These are phyloP conservation scores for Heliconius congener DNA, from an alignment of 1,140 invertebrate genomes.

Conservation along the genomic window DNA sequence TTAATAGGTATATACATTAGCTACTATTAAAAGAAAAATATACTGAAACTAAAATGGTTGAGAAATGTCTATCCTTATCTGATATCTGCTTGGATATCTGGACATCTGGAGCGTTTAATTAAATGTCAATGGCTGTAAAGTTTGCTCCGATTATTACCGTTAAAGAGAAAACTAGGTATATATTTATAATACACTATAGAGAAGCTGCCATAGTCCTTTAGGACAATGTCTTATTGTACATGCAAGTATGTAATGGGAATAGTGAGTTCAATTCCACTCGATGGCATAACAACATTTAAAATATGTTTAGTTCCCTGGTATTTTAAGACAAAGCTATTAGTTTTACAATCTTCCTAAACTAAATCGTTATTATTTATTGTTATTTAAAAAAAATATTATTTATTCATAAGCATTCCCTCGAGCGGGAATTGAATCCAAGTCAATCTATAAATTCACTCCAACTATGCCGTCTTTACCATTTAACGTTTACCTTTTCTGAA, in stretches of 20 bases:
- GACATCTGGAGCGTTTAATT: background rate
- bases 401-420: too few species aligned
- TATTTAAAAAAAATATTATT: too few species aligned
- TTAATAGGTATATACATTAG: too few species aligned
- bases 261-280: background rate
- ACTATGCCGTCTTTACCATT: background rate
- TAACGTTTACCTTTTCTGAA: background rate
- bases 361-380: too few species aligned
- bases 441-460: too few species aligned
- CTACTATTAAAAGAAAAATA: too few species aligned
- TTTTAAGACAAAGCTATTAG: background rate
- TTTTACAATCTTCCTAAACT: background rate
- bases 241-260: background rate
- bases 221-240: background rate
- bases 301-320: background rate
- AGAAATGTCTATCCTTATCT: conserved; percentile 1
- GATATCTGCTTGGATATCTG: background rate
- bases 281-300: background rate
- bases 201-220: background rate
- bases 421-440: too few species aligned
- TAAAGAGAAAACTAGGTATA: background rate
- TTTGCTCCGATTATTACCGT: background rate
- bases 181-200: background rate
- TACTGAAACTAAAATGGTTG: background rate
- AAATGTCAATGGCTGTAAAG: background rate